Conservation (phyloP, 2,113 vertebrate species). For the Spea bombifrons region DNA sequence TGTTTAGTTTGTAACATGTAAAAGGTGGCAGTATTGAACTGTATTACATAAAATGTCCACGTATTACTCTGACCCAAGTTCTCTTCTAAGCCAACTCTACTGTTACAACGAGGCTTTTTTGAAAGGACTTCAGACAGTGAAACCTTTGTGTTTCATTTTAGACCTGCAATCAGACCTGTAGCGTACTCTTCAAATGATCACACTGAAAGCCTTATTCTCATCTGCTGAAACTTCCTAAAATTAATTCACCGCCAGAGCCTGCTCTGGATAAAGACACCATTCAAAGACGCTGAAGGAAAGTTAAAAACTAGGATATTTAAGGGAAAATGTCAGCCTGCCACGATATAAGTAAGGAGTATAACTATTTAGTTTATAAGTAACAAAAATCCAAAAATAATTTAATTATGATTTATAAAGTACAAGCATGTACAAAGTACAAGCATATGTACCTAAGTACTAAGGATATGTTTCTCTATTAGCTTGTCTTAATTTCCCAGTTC, state of each 20-base stretch:
- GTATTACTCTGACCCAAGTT: slow-evolving; percentile 15
- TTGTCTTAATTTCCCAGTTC: no score
- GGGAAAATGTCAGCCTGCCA: slow-evolving; percentile 18
- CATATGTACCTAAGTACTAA: no score
- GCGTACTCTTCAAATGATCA: slow-evolving; percentile 40
- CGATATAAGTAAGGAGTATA: slow-evolving; percentile 4
- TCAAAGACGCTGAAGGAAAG: slow-evolving; percentile 21
- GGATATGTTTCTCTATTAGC: no score
- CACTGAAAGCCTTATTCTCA: slow-evolving; percentile 45
- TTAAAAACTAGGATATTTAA: slow-evolving; percentile 23
- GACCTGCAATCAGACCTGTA: slow-evolving; percentile 42
- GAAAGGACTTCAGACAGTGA: slow-evolving; percentile 34
- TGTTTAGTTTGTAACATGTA: background rate
- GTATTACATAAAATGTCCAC: slow-evolving; percentile 27
- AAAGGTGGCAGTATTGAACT: slow-evolving; percentile 5
- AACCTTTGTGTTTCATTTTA: slow-evolving; percentile 36
- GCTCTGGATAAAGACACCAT: slow-evolving; percentile 31
- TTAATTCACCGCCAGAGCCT: slow-evolving; percentile 26
- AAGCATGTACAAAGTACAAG: background rate
- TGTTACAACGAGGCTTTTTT: slow-evolving; percentile 37
- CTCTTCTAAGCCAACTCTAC: slow-evolving; percentile 30
- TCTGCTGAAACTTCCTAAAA: slow-evolving; percentile 37
- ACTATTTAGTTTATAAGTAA: slow-evolving; percentile 5
- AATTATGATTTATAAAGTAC: background rate
- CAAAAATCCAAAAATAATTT: background rate